These are phyloP conservation scores for Drosophila malerkotliana DNA, from an alignment of 1,140 invertebrate genomes.

Conservation along the genomic window DNA sequence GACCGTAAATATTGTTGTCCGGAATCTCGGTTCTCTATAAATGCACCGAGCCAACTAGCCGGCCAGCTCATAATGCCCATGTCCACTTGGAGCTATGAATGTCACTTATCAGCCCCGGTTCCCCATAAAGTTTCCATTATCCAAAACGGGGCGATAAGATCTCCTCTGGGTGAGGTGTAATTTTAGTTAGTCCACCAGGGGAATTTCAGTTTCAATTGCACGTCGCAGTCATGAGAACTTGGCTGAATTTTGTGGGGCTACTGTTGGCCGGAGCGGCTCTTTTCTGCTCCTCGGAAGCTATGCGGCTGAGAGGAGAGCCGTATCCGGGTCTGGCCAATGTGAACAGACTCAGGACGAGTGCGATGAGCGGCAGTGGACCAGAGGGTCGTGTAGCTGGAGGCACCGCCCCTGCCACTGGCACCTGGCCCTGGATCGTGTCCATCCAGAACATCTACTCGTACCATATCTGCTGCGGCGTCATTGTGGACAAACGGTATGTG, in stretches of 20 bases:
- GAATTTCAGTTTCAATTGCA: conserved; percentile 59
- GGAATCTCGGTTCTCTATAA: conserved; percentile 61
- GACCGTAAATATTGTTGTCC: conserved; percentile 15
- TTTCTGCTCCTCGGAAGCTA: conserved; percentile 1
- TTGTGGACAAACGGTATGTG: conserved; percentile 76
- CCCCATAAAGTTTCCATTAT: conserved; percentile 39
- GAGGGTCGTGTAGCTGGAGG: conserved; percentile 83
- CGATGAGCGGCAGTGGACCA: neutral
- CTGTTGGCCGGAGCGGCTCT: conserved; percentile 1
- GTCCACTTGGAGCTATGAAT: conserved; percentile 31
- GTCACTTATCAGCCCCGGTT: conserved; percentile 34
- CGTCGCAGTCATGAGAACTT: conserved; percentile 53
- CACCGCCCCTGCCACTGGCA: conserved; percentile 61
- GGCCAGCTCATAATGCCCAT: conserved; percentile 28
- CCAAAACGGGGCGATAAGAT: conserved; percentile 51
- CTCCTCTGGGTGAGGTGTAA: conserved; percentile 46
- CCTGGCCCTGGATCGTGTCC: conserved; percentile 82
- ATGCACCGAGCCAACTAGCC: conserved; percentile 19
- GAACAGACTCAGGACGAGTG: neutral
- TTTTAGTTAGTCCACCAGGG: conserved; percentile 16
- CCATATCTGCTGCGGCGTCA: conserved; percentile 84
- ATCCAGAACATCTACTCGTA: conserved; percentile 62
- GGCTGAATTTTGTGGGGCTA: conserved; percentile 20
- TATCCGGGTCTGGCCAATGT: conserved; percentile 33
- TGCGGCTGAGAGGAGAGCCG: conserved; percentile 44